These are phyloP conservation scores for Apocrypta bakeri DNA, from an alignment of 1,140 invertebrate genomes.

Conservation along the genomic window DNA sequence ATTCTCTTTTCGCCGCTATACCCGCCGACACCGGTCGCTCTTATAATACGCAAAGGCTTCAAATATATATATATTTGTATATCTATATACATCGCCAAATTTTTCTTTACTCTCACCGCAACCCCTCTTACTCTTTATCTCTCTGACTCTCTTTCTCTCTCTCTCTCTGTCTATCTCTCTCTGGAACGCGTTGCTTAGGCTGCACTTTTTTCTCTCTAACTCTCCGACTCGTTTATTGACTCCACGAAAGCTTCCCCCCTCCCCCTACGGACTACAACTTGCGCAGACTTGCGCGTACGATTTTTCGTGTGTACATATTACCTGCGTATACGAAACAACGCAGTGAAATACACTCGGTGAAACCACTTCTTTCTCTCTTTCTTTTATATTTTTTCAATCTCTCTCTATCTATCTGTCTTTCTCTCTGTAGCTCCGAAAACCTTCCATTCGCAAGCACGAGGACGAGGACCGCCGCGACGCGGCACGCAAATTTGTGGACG, in stretches of 20 bases:
- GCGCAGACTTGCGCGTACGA: slow-evolving; percentile 42
- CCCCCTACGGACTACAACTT: no score
- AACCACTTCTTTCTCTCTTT: slow-evolving; percentile 53
- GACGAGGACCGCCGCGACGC: slow-evolving; percentile 63
- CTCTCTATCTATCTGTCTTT: background rate
- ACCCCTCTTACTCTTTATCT: slow-evolving; percentile 17
- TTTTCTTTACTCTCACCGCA: slow-evolving; percentile 32
- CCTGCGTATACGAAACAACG: slow-evolving; percentile 64
- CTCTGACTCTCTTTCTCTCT: slow-evolving; percentile 9
- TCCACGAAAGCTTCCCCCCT: background rate
- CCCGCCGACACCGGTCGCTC: background rate
- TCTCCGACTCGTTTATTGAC: slow-evolving; percentile 52
- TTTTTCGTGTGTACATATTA: slow-evolving; percentile 58
- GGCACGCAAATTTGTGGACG: slow-evolving; percentile 70
- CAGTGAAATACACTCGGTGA: slow-evolving; percentile 59
- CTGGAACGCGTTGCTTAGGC: slow-evolving; percentile 63
- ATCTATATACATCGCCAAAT: slow-evolving; percentile 6
- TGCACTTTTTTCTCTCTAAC: slow-evolving; percentile 64
- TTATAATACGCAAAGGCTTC: slow-evolving; percentile 22
- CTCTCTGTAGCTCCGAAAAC: slow-evolving; percentile 15
- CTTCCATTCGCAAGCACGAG: slow-evolving; percentile 59
- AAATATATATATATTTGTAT: no score
- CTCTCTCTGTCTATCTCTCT: slow-evolving; percentile 24
- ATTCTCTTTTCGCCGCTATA: slow-evolving; percentile 31
- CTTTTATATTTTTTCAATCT: slow-evolving; percentile 1